A percentile compares a stretch with the other conserved stretches of the same genome.
These are phyloP conservation scores for Leptinotarsa peninsularis DNA, from an alignment of 2,888 invertebrate species.

Conservation along the genomic window DNA sequence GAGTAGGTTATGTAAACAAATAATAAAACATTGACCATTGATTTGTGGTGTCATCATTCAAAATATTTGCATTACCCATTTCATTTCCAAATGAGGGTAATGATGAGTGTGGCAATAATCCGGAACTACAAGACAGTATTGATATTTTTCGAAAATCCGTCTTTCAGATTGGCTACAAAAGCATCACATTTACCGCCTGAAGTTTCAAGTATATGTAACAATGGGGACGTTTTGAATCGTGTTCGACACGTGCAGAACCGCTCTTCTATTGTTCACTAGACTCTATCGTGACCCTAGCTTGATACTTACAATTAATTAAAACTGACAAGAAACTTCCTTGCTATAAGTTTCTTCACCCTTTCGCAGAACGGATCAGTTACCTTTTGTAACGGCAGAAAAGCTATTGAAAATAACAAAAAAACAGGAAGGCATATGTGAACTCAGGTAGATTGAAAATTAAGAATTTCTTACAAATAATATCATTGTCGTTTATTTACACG, in stretches of 20 bases:
- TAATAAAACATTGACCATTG: no score
- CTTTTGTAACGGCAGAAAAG: conserved; percentile 22
- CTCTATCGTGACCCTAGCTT: conserved; percentile 14
- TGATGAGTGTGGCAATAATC: no score
- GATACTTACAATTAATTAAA: conserved; percentile 21
- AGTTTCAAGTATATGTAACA: neutral
- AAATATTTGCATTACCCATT: no score
- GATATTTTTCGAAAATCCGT: no score
- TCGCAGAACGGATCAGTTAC: conserved; percentile 15
- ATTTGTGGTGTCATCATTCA: no score
- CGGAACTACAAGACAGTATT: no score
- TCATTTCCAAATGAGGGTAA: no score
- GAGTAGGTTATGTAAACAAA: no score
- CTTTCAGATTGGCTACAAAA: neutral
- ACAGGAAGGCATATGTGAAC: neutral
- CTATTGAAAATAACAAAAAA: conserved; percentile 11
- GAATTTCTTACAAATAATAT: neutral
- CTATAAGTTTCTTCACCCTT: conserved; percentile 22
- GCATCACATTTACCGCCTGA: neutral
- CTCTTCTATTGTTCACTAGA: conserved; percentile 21
- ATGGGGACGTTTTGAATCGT: conserved; percentile 15
- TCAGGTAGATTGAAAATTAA: conserved; percentile 9
- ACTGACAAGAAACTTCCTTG: conserved; percentile 26
- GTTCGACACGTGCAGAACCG: conserved; percentile 21
- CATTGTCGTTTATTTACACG: neutral